Percentiles rank a stretch among this genome's conserved stretches.
Conservation (phyloP, 2,888 invertebrate genomes). For the Leistus spinibarbis region DNA sequence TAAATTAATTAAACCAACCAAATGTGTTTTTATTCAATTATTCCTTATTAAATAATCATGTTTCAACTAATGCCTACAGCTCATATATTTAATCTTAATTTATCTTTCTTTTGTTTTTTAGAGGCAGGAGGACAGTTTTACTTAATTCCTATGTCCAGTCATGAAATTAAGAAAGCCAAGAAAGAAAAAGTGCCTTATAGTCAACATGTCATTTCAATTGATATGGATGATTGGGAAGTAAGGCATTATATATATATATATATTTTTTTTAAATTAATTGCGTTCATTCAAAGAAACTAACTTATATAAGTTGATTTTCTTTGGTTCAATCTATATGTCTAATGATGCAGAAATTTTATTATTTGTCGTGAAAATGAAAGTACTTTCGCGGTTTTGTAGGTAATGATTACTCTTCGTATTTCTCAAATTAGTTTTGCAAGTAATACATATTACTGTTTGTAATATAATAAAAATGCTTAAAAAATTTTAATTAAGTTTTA, state of each 20-base stretch:
- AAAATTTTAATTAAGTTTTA: background rate
- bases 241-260: too few species aligned
- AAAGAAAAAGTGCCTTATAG: constrained; percentile 54
- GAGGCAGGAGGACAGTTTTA: constrained; percentile 47
- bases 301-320: background rate
- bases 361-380: background rate
- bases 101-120: constrained; percentile 40
- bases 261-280: background rate
- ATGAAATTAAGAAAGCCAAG: constrained; percentile 48
- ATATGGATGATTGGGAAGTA: constrained; percentile 65
- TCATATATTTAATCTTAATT: background rate
- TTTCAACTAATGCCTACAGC: background rate
- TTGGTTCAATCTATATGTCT: background rate
- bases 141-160: constrained; percentile 48
- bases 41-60: too few species aligned
- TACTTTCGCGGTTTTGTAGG: background rate
- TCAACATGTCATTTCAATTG: constrained; percentile 64
- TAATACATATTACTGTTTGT: too few species aligned
- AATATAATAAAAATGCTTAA: background rate
- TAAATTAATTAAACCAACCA: too few species aligned
- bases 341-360: background rate
- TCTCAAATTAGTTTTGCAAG: background rate
- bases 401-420: background rate
- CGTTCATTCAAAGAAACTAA: too few species aligned
- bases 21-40: too few species aligned